phyloP scores from a whole-genome alignment of 2,888 invertebrate species.

The Apamea crenata region DNA sequence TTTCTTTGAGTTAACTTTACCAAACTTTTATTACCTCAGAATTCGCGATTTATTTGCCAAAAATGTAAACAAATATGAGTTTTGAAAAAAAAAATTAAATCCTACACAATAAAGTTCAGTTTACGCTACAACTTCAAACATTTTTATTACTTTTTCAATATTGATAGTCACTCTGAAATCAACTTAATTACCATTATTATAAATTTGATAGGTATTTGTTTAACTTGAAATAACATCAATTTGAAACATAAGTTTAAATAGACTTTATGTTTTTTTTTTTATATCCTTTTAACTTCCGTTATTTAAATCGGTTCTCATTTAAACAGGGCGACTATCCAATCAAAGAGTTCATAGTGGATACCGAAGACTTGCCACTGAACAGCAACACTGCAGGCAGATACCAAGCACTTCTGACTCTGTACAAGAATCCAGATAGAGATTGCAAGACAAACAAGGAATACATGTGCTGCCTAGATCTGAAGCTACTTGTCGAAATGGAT shows the following conservation, averaged over 20 bases:
- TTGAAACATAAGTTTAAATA: no score
- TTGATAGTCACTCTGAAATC: no score
- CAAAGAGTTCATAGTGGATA: conserved; percentile 70
- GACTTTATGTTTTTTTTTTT: not conserved
- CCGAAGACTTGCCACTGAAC: conserved; percentile 74
- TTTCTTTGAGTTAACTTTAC: not conserved
- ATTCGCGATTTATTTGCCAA: no score
- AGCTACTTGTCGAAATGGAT: conserved; percentile 74
- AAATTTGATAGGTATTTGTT: no score
- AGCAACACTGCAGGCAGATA: conserved; percentile 75
- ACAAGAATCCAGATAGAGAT: conserved; percentile 66
- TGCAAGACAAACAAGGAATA: conserved; percentile 69
- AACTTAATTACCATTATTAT: no score
- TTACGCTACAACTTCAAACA: no score
- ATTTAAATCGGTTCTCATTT: not conserved
- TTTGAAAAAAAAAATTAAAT: no score
- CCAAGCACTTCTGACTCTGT: conserved; percentile 71
- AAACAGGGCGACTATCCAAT: conserved; percentile 74
- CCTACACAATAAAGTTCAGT: no score
- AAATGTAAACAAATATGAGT: no score
- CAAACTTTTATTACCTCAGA: not conserved
- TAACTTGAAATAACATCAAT: no score
- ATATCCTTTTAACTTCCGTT: not conserved
- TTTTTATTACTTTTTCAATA: no score
- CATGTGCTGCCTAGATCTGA: conserved; percentile 71